Conservation (phyloP, 2,888 invertebrate species). For the Therioaphis trifolii region DNA sequence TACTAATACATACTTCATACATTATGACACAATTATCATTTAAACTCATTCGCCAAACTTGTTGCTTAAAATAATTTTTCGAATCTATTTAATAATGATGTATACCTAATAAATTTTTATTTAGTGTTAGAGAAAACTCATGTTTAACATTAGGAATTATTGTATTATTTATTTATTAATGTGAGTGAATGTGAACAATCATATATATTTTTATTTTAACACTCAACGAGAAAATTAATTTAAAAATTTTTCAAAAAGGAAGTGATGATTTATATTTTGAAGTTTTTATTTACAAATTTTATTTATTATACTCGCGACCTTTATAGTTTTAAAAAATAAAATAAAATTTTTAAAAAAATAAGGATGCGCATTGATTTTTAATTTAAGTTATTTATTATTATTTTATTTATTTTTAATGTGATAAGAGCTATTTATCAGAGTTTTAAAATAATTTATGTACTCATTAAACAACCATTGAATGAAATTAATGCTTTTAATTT, state of each 20-base stretch:
- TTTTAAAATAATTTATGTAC: conserved; percentile 35
- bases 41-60: not conserved
- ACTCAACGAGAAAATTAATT: not conserved
- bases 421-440: conserved; percentile 36
- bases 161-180: conserved; percentile 48
- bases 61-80: conserved; percentile 50
- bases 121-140: conserved; percentile 30
- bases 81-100: conserved; percentile 35
- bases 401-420: conserved; percentile 48
- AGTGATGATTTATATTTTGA: not conserved
- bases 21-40: conserved; percentile 44
- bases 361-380: conserved; percentile 3
- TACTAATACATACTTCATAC: not conserved
- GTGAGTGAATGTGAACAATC: conserved; percentile 56
- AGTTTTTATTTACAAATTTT: conserved; percentile 10
- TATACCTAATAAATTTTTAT: conserved; percentile 24
- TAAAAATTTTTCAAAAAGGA: not conserved
- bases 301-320: not conserved
- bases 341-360: not conserved
- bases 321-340: not conserved
- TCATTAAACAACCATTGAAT: conserved; percentile 4
- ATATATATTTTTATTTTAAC: conserved; percentile 49
- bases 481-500: conserved; percentile 33
- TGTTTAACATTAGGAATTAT: conserved; percentile 39
- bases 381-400: conserved; percentile 45